A percentile compares a stretch with the other conserved stretches of the same genome.
phyloP scores from a whole-genome alignment of 2,888 invertebrate species.

The Caenorhabditis plicata region DNA sequence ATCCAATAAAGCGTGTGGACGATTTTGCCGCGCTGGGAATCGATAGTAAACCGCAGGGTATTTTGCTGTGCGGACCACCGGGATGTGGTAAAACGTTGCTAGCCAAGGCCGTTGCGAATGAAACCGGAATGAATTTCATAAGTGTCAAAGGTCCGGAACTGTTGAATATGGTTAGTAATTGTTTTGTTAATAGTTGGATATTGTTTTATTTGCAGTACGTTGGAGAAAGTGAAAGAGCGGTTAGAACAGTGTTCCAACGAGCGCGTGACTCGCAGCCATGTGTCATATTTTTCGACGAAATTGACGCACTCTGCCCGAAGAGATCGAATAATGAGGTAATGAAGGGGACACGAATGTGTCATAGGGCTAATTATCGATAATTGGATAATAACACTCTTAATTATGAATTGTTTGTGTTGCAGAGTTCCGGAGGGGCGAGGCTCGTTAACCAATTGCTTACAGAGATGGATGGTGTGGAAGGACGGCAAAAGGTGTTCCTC shows the following conservation, averaged over 20 bases:
- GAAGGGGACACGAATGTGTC: neutral
- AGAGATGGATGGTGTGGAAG: conserved; percentile 96
- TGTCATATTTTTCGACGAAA: conserved; percentile 97
- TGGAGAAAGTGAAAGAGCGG: conserved; percentile 95
- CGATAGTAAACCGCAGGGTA: conserved; percentile 76
- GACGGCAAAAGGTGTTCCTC: conserved; percentile 86
- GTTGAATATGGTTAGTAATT: conserved; percentile 80
- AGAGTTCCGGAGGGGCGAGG: conserved; percentile 70
- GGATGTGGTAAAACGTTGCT: conserved; percentile 85
- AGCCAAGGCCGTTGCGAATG: conserved; percentile 97
- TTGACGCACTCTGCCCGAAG: conserved; percentile 91
- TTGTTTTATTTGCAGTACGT: conserved; percentile 75
- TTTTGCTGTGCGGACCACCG: conserved; percentile 92
- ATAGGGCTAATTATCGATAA: no score
- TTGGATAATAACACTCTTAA: neutral
- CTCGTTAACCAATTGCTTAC: conserved; percentile 95
- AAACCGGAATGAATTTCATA: conserved; percentile 96
- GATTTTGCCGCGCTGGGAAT: conserved; percentile 80
- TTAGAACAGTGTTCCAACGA: conserved; percentile 90
- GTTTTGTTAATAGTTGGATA: neutral
- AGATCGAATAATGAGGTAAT: conserved; percentile 75
- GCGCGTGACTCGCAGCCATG: conserved; percentile 94
- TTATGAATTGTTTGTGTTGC: conserved; percentile 3
- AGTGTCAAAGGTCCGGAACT: conserved; percentile 98
- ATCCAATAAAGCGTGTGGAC: conserved; percentile 84